Base-by-base conservation (phyloP, 1,140 invertebrate species). In the Leptinotarsa defecta region DNA sequence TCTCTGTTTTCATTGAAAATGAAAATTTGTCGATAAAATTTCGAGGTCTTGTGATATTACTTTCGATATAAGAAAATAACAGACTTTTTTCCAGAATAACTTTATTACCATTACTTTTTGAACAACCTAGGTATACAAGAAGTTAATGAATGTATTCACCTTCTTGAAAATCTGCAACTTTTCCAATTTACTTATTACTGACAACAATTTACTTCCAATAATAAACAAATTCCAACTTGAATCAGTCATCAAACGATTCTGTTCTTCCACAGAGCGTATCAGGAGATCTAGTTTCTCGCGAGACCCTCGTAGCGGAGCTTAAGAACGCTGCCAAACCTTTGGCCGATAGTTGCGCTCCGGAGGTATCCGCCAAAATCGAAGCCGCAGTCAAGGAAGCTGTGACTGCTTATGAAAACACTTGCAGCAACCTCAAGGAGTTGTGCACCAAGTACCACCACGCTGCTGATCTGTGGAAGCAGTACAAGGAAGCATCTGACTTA, bases 381-480 rank as follows among this genome's bases (percentile, higher is more conserved):
- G 89, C 90, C 2, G 91, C 92, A 48, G 90, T 94, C 57, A 90
- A 91, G 82, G 91, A 93, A 82, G 92, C 92, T 2, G 91, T 92
- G 61, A 89, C 91, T 17, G 91, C 92, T 22, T 94, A 93, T 89
- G 89, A 93, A 75, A 91, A 92, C 81, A 94, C 93, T 20, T 91
- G 90, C 81, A 88, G 88, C 77, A 91, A 93, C 84, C 87, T 94
- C 75, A 90, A 90, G 76, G 90, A 91, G 75, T 88, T 94, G 74
- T 93, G 92, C 85, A 90, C 89, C 80, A 89, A 88, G 79, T 92
- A 92, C 86, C 90, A 94, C 80, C 86, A 91, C 83, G 93, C 93
- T 3, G 92, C 93, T 64, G 89, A 91, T 43, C 87, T 94, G 48
- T 95, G 94, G 94, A 87, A 91, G 79, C 88, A 91, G 67, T 94